Conservation (phyloP, 2,888 invertebrate genomes). For the Podabrus alpinus region DNA sequence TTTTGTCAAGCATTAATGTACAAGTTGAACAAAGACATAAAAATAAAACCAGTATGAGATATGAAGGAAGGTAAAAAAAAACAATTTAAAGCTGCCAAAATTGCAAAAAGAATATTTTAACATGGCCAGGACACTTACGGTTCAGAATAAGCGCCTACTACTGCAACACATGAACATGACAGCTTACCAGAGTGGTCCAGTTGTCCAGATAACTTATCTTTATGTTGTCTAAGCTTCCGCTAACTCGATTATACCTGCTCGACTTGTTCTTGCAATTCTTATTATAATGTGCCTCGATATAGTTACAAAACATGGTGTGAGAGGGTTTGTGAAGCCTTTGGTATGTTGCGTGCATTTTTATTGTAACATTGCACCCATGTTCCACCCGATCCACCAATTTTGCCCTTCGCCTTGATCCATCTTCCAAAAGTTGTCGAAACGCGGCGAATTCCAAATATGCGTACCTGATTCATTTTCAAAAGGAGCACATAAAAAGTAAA, state of each 20-base stretch:
- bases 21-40: constrained; percentile 17
- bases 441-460: neutral
- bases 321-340: constrained; percentile 42
- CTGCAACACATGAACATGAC: constrained; percentile 40
- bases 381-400: neutral
- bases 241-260: constrained; percentile 8
- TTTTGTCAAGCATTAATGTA: constrained; percentile 4
- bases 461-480: neutral
- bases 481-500: neutral
- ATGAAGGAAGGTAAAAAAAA: constrained; percentile 20
- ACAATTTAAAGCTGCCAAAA: constrained; percentile 30
- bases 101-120: constrained; percentile 34
- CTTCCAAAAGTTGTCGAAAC: neutral
- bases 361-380: constrained; percentile 21
- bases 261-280: constrained; percentile 36
- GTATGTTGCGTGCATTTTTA: constrained; percentile 34
- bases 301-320: constrained; percentile 35
- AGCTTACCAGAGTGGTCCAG: constrained; percentile 40
- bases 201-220: constrained; percentile 31
- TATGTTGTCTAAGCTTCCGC: constrained; percentile 16
- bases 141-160: constrained; percentile 35
- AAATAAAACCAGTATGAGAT: constrained; percentile 21
- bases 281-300: constrained; percentile 38
- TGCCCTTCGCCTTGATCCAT: neutral
- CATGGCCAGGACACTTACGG: constrained; percentile 35